A percentile compares a stretch with the other conserved stretches of the same genome.
Conservation (phyloP, 2,113 vertebrate species). For the Theristicus caerulescens region DNA sequence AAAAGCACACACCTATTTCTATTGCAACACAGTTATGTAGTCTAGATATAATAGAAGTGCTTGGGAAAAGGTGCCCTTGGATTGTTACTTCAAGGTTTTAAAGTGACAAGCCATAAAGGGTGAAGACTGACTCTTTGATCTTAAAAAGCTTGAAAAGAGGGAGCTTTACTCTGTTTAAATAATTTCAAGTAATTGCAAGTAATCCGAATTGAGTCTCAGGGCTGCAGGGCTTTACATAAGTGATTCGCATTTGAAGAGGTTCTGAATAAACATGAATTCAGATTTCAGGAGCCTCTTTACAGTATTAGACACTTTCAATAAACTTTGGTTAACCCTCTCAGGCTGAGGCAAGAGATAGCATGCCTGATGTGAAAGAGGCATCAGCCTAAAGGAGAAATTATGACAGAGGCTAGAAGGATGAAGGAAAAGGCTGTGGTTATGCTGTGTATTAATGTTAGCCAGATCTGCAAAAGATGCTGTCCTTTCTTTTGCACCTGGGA, state of each 20-base stretch:
- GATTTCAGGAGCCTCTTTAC: not conserved
- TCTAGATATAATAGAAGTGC: not conserved
- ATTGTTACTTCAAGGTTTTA: conserved; percentile 44
- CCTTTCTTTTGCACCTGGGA: not conserved
- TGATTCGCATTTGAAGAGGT: not conserved
- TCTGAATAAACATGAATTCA: conserved; percentile 55
- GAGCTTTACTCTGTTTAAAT: conserved; percentile 47
- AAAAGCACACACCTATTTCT: not conserved
- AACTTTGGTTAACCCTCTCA: not conserved
- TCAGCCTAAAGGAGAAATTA: not conserved
- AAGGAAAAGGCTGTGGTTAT: not conserved
- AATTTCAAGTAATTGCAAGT: conserved; percentile 57
- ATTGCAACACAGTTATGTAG: not conserved
- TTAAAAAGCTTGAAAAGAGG: conserved; percentile 58
- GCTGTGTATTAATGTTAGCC: not conserved
- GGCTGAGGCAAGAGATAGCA: not conserved
- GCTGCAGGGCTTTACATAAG: conserved; percentile 54
- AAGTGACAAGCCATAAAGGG: conserved; percentile 32
- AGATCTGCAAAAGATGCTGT: not conserved
- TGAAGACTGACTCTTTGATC: conserved; percentile 59
- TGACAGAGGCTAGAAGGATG: not conserved
- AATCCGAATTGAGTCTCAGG: conserved; percentile 53
- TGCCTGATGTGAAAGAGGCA: not conserved
- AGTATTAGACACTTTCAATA: not conserved
- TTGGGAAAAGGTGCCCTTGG: conserved; percentile 25